These are phyloP conservation scores for Ctenoplectra terminalis DNA, from an alignment of 1,140 invertebrate species.

Conservation along the genomic window DNA sequence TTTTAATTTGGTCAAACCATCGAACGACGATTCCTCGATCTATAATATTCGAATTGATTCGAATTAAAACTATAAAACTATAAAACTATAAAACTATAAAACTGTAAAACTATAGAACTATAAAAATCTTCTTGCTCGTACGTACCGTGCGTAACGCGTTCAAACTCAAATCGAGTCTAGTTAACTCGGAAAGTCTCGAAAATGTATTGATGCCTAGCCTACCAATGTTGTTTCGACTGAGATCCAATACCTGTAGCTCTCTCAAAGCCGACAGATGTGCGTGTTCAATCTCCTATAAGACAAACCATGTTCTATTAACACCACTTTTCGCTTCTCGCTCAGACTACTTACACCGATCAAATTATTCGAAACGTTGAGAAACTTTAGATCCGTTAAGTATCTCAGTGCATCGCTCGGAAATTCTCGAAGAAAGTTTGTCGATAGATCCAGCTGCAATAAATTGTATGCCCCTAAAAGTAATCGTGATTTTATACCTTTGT, in stretches of 20 bases:
- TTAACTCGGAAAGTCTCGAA: conserved; percentile 87
- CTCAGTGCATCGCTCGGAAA: conserved; percentile 91
- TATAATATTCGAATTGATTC: conserved; percentile 78
- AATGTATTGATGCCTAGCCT: conserved; percentile 92
- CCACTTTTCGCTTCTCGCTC: not conserved
- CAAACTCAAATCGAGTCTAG: conserved; percentile 91
- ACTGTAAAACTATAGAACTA: no score
- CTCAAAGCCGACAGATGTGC: conserved; percentile 86
- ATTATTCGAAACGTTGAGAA: conserved; percentile 92
- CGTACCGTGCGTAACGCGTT: conserved; percentile 93
- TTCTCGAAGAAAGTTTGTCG: conserved; percentile 92
- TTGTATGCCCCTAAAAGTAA: conserved; percentile 85
- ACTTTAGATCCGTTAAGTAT: conserved; percentile 86
- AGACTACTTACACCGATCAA: conserved; percentile 89
- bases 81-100: no score
- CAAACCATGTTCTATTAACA: not conserved
- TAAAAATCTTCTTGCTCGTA: conserved; percentile 49
- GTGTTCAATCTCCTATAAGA: conserved; percentile 86
- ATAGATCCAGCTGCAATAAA: conserved; percentile 90
- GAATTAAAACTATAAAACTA: not conserved
- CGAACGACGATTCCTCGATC: conserved; percentile 93
- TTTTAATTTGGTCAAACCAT: conserved; percentile 90
- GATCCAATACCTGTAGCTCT: conserved; percentile 89
- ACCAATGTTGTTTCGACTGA: conserved; percentile 92
- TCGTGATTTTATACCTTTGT: not conserved